These are phyloP conservation scores for Xiphorhynchus elegans DNA, from an alignment of 2,113 vertebrate genomes.

Conservation along the genomic window DNA sequence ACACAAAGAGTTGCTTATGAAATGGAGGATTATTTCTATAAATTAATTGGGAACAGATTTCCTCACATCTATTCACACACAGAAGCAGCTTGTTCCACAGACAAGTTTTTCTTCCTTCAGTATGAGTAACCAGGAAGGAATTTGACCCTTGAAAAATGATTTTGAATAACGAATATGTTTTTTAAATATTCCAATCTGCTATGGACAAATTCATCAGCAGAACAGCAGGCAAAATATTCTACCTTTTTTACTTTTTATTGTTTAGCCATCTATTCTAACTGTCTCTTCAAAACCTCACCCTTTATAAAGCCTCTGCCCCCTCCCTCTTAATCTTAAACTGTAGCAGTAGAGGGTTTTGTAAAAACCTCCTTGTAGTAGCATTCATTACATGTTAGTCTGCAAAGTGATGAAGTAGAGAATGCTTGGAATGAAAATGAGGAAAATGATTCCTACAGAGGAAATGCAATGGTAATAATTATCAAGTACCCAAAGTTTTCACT, in stretches of 20 bases:
- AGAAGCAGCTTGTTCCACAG: constrained; percentile 47
- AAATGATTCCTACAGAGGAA: constrained; percentile 47
- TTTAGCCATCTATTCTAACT: constrained; percentile 21
- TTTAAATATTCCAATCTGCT: constrained; percentile 51
- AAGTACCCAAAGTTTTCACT: neutral
- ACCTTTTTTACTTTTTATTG: constrained; percentile 20
- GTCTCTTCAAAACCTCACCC: neutral
- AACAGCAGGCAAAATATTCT: constrained; percentile 50
- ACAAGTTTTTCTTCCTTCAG: constrained; percentile 5
- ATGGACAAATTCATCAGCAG: constrained; percentile 34
- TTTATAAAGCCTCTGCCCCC: neutral
- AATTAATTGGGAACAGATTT: constrained; percentile 65
- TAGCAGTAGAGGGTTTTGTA: neutral
- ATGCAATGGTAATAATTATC: constrained; percentile 34
- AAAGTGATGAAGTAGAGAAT: constrained; percentile 10
- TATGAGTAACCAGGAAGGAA: constrained; percentile 37
- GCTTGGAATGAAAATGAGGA: constrained; percentile 42
- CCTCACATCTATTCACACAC: neutral
- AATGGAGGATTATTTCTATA: constrained; percentile 53
- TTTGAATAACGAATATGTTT: constrained; percentile 46
- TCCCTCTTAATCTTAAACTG: neutral
- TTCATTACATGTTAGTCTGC: constrained; percentile 21
- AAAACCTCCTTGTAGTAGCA: constrained; percentile 35
- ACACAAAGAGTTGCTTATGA: neutral
- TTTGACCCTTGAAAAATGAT: constrained; percentile 51